Evolutionary conservation across 2,797 vertebrate genomes (phyloP).

Genomic region (Hypotaenidia okinawae): DNA sequence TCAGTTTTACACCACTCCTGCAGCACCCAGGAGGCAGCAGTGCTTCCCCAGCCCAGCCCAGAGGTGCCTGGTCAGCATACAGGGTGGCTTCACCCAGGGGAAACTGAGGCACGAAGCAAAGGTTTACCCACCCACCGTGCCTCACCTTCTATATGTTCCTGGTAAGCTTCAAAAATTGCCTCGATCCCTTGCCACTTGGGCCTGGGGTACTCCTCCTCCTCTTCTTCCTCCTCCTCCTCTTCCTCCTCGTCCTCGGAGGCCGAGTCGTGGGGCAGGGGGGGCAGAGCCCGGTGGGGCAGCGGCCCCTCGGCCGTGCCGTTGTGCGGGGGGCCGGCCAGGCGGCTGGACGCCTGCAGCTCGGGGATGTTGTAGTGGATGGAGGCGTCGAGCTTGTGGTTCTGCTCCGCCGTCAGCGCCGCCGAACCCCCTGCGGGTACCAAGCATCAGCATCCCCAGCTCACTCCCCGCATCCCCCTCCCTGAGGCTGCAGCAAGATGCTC

Average conservation of each 20-base stretch:
- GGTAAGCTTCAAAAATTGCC: slow-evolving; percentile 96
- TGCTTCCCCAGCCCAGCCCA: background rate
- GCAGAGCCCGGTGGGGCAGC: slow-evolving; percentile 52
- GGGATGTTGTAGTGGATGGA: slow-evolving; percentile 99
- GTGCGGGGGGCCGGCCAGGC: slow-evolving; percentile 69
- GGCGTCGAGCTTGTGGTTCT: slow-evolving; percentile 89
- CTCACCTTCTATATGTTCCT: slow-evolving; percentile 95
- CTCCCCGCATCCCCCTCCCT: too few species aligned
- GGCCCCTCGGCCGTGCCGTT: slow-evolving; percentile 80
- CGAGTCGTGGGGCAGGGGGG: slow-evolving; percentile 56
- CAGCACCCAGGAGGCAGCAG: background rate
- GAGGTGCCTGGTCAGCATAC: fast-evolving
- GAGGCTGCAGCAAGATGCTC: background rate
- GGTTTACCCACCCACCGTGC: fast-evolving
- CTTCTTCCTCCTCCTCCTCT: slow-evolving; percentile 77
- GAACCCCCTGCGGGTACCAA: slow-evolving; percentile 73
- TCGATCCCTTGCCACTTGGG: slow-evolving; percentile 96
- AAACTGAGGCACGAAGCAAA: fast-evolving
- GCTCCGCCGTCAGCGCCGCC: slow-evolving; percentile 81
- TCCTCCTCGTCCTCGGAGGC: slow-evolving; percentile 79
- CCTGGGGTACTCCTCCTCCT: slow-evolving; percentile 80
- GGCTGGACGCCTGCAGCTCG: slow-evolving; percentile 88
- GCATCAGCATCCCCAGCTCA: too few species aligned
- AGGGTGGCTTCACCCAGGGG: background rate
- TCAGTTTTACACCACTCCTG: background rate